Conservation (phyloP, 2,888 invertebrate species). For the Dorcus parallelipipedus region DNA sequence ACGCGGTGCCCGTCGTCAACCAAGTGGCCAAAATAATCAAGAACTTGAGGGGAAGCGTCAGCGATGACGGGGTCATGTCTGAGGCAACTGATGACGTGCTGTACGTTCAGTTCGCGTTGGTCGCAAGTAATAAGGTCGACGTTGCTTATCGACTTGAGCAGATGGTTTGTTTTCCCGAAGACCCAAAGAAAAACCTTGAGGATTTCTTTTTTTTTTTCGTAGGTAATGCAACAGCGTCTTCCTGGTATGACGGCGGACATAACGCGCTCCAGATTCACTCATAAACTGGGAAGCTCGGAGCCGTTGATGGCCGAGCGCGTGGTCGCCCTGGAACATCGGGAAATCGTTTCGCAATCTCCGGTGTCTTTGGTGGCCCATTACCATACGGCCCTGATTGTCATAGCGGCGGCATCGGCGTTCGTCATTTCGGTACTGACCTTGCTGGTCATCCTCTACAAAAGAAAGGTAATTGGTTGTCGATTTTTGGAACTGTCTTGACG, state of each 20-base stretch:
- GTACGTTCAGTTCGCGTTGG: conserved; percentile 60
- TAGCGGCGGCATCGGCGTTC: conserved; percentile 76
- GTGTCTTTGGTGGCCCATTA: conserved; percentile 68
- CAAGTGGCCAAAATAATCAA: conserved; percentile 51
- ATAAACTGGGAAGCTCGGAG: conserved; percentile 49
- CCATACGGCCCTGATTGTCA: conserved; percentile 72
- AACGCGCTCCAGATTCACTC: conserved; percentile 62
- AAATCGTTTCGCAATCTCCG: conserved; percentile 65
- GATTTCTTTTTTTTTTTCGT: conserved; percentile 24
- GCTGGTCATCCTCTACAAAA: conserved; percentile 70
- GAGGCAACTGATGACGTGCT: conserved; percentile 54
- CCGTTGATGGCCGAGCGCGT: conserved; percentile 43
- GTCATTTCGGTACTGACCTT: conserved; percentile 74
- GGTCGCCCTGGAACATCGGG: conserved; percentile 61
- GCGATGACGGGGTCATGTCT: conserved; percentile 52
- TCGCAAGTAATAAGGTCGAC: conserved; percentile 73
- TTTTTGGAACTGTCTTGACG: background rate
- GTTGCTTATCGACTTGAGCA: conserved; percentile 76
- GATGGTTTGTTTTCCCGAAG: conserved; percentile 55
- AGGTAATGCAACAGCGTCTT: conserved; percentile 52
- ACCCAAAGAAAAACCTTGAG: conserved; percentile 9
- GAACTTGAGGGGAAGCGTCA: conserved; percentile 47
- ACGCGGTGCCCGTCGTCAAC: conserved; percentile 51
- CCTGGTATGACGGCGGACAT: conserved; percentile 59
- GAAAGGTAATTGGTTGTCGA: conserved; percentile 48